These are phyloP conservation scores for Drosophila anomelani DNA, from an alignment of 2,888 invertebrate genomes.

Conservation along the genomic window DNA sequence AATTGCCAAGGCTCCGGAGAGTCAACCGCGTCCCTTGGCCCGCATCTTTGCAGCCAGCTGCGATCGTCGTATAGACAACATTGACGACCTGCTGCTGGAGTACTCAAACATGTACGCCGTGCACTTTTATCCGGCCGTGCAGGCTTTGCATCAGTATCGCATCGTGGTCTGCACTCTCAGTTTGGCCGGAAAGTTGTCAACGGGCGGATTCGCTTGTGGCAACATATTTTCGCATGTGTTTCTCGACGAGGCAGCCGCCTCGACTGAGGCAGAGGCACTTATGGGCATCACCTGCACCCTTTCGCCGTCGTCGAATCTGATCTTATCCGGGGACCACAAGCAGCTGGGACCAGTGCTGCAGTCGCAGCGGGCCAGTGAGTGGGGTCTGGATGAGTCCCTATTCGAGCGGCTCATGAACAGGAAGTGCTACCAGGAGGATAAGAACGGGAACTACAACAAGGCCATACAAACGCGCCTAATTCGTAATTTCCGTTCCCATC, in stretches of 20 bases:
- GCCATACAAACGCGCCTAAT: constrained; percentile 90
- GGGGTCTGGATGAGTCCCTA: constrained; percentile 86
- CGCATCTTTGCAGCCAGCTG: constrained; percentile 85
- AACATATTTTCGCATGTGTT: constrained; percentile 88
- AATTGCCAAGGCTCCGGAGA: constrained; percentile 51
- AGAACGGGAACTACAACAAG: constrained; percentile 85
- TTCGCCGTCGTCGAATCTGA: constrained; percentile 85
- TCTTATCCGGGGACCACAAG: constrained; percentile 90
- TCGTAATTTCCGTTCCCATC: constrained; percentile 90
- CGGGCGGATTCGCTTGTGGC: constrained; percentile 81
- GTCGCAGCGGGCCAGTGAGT: constrained; percentile 80
- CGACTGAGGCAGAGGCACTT: constrained; percentile 89
- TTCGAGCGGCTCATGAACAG: constrained; percentile 88
- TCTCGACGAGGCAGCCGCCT: constrained; percentile 92
- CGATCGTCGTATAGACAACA: constrained; percentile 82
- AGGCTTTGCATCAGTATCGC: constrained; percentile 85
- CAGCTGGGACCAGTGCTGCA: constrained; percentile 89
- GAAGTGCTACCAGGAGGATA: constrained; percentile 82
- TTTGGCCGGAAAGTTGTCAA: constrained; percentile 85
- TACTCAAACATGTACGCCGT: constrained; percentile 84
- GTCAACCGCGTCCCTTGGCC: constrained; percentile 76
- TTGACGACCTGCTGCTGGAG: constrained; percentile 81
- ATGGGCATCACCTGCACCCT: constrained; percentile 86
- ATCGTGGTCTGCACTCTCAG: constrained; percentile 88
- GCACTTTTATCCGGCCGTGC: constrained; percentile 85